phyloP scores from a whole-genome alignment of 2,888 invertebrate species.

The Andrena minutula region DNA sequence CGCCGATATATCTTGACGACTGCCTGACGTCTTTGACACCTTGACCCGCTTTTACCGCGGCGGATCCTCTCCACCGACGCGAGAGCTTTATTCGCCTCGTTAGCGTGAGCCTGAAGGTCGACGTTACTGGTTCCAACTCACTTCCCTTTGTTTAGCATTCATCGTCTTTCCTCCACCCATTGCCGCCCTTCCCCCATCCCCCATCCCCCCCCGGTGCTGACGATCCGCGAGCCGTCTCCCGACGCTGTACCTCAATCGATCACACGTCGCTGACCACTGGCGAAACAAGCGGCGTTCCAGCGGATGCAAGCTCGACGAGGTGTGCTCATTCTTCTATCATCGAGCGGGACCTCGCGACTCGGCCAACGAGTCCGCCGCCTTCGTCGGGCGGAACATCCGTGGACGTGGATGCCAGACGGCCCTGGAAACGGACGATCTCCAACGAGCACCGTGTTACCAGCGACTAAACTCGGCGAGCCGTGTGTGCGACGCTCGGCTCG shows the following conservation, averaged over 20 bases:
- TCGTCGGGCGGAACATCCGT: neutral
- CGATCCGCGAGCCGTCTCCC: neutral
- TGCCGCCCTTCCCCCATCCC: neutral
- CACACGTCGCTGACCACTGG: neutral
- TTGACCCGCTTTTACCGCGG: slow-evolving; percentile 63
- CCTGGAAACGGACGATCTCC: slow-evolving; percentile 42
- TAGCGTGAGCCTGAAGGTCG: slow-evolving; percentile 50
- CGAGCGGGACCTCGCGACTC: no score
- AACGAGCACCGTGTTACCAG: slow-evolving; percentile 64
- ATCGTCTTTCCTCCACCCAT: neutral
- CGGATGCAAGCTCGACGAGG: slow-evolving; percentile 4
- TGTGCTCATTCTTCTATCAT: neutral
- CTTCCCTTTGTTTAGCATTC: slow-evolving; percentile 35
- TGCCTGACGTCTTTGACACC: slow-evolving; percentile 70
- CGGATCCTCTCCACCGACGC: slow-evolving; percentile 22
- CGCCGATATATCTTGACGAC: slow-evolving; percentile 52
- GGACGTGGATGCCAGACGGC: neutral
- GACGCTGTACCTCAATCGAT: neutral
- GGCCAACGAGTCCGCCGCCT: neutral
- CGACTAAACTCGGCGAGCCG: slow-evolving; percentile 68
- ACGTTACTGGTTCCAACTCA: slow-evolving; percentile 31
- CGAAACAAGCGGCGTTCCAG: neutral
- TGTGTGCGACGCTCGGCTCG: slow-evolving; percentile 27
- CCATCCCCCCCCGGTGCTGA: neutral
- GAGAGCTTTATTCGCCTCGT: slow-evolving; percentile 60